Evolutionary conservation across 2,113 vertebrate species (phyloP).

Genomic region (Ptilorrhoa leucosticta): DNA sequence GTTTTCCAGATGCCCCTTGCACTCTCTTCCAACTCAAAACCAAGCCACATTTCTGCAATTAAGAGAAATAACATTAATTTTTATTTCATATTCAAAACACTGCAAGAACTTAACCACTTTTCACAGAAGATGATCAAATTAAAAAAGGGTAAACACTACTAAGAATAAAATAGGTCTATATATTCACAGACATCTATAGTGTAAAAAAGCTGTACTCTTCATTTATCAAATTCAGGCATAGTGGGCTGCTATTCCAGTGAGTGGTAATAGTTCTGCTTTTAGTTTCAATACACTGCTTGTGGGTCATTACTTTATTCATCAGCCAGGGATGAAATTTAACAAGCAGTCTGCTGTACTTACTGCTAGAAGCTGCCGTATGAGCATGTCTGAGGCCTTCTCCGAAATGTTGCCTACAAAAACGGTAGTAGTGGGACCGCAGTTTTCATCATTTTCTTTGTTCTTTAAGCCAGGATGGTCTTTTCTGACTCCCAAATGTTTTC

Average conservation of each 20-base stretch:
- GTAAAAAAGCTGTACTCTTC: background rate
- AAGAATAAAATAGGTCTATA: background rate
- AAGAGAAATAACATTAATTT: constrained; percentile 10
- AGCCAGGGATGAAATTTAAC: background rate
- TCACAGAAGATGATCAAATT: background rate
- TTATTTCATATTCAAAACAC: background rate
- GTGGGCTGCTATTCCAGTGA: background rate
- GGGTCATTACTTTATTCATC: background rate
- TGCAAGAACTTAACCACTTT: background rate
- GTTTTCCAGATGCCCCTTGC: constrained; percentile 97
- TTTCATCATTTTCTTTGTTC: constrained; percentile 86
- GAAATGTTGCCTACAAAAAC: constrained; percentile 99
- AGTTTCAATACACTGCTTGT: background rate
- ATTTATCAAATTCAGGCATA: background rate
- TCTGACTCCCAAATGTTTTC: constrained; percentile 85
- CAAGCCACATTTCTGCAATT: constrained; percentile 93
- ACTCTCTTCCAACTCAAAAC: constrained; percentile 99
- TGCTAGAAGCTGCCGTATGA: constrained; percentile 94
- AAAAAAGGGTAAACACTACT: background rate
- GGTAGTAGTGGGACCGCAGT: constrained; percentile 92
- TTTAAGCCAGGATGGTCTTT: constrained; percentile 82
- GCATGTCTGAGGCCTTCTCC: constrained; percentile 98
- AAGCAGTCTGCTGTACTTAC: constrained; percentile 73
- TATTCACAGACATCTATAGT: background rate
- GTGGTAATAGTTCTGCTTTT: background rate